Base-by-base conservation (phyloP, 2,113 vertebrate genomes). In the Rhadina sibilatrix region DNA sequence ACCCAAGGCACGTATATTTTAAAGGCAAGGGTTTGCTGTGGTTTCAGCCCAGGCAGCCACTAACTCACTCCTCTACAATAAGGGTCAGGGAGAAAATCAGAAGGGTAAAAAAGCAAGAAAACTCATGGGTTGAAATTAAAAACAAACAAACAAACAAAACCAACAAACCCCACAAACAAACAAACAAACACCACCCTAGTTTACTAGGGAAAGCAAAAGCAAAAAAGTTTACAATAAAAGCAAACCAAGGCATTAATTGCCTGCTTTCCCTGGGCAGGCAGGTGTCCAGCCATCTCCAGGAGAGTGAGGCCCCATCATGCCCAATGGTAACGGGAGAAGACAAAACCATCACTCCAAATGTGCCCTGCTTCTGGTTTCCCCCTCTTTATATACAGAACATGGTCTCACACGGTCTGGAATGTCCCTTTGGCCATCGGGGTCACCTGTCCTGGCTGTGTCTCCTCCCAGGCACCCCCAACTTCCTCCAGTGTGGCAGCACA, bases 261-360 rank as follows among this genome's bases (percentile, higher is more conserved):
- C 35, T 50, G 20, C 35, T 25, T 50, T 2, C 6, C 20, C 3
- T 49, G 42, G 30, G 31, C 25, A 52, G 56, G 9, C 25, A 63
- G 35, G 35, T 16, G 30, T 6, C 30, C 52, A 57, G 30, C 8
- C 38, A 16, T 16, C 37, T 30, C 31, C 27, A 49, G 42, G 28
- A 46, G 16, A 53, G 13, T 2, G 6, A 19, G 23, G 15, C 3
- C 12, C 12, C 15, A 20, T 40, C 59, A 20, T 4, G 4, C 10
- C 31, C 37, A 61, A 0, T 1, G 2, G 6, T 72, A 33, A 47
- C 0, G 0, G 24, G 35, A 24, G 19, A 56, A 30, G 23, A 64
- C 5, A 28, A 74, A 70, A 0, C 7, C 42, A 30, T 11, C 35
- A 40, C 15, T 30, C 6, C 60, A 57, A 30, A 40, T 13, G 5